Base-by-base conservation (phyloP, 35 echinoderm and acorn worm species). In the Hemicentrotus pulcherrimus region DNA sequence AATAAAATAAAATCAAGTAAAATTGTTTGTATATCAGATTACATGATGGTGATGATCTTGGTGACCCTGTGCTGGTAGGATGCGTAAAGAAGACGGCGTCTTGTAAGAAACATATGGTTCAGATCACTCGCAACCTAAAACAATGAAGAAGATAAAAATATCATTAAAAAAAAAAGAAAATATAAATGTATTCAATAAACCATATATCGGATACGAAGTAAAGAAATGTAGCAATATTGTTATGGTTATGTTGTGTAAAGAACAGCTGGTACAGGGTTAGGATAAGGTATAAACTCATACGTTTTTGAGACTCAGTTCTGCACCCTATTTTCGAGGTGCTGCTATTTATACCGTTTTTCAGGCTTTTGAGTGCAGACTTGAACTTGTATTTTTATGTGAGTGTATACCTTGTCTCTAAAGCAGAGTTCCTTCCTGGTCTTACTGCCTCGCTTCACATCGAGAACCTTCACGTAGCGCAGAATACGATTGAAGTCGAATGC, bases 31-130 rank as follows among this genome's bases (percentile, higher is more conserved):
- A 1, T 2, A 1, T 41, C 35, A 1, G 94, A 91, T 97, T 46
- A 97, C 96, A 97, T 97, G 18, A 11, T 28, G 31, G 95, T 48
- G n/a, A 95, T 78, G 60, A 97, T 93, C n/a, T 95, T 94, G 47
- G 3, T 85, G 5, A 94, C 91, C 61, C 86, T 95, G 46, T 97
- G 94, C 61, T 97, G 94, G 61, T 95, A 97, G 1, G 96, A 89
- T 14, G 90, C 45, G 19, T 58, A 33, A 47, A 94, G 85, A 31
- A 97, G 71, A 28, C 15, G 19, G 6, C 31, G 47, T 59, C 96
- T 92, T n/a, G 95, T 95, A 7, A 88, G 61, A 78, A 97, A 97
- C 96, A 97, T 97, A 22, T 95, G 90, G 47, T 94, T 85, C 47
- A 97, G 46, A 91, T 97, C 92, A 8, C 2, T 45, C 18, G 92